These are phyloP conservation scores for Macquaria ambigua DNA, from an alignment of 2,113 vertebrate species.

Conservation along the genomic window DNA sequence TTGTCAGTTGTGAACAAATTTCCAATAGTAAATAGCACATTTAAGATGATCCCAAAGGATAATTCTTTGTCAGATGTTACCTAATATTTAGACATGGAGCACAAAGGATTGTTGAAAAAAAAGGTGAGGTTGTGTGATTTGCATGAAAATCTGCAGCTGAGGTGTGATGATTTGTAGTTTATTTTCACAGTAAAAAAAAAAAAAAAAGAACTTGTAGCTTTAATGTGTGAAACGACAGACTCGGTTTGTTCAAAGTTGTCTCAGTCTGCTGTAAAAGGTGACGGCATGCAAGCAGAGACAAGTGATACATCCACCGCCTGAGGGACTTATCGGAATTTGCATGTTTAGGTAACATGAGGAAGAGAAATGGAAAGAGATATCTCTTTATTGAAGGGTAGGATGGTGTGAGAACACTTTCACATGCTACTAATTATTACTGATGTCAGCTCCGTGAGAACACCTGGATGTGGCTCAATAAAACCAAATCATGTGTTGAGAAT, in stretches of 20 bases:
- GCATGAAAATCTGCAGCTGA: background rate
- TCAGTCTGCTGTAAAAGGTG: background rate
- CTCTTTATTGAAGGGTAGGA: background rate
- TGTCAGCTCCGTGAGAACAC: background rate
- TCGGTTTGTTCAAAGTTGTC: background rate
- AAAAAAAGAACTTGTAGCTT: background rate
- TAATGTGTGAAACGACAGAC: background rate
- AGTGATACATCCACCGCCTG: background rate
- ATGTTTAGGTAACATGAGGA: slow-evolving; percentile 19
- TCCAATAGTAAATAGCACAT: background rate
- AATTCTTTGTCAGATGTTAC: background rate
- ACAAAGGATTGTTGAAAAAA: no score
- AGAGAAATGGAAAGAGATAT: background rate
- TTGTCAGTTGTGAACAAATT: slow-evolving; percentile 2
- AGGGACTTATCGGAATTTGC: slow-evolving; percentile 11
- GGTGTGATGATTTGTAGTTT: background rate
- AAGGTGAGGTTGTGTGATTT: background rate
- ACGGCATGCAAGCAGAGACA: background rate
- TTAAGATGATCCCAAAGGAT: background rate
- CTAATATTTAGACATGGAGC: background rate
- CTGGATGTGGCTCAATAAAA: background rate
- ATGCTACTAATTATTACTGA: background rate
- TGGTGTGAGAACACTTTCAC: background rate
- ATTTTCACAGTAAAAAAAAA: background rate
- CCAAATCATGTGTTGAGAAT: background rate